Percentiles rank a stretch among this genome's conserved stretches.
These are phyloP conservation scores for Muricea muricata DNA, from an alignment of 92 coral and sea anemone species.

Conservation along the genomic window DNA sequence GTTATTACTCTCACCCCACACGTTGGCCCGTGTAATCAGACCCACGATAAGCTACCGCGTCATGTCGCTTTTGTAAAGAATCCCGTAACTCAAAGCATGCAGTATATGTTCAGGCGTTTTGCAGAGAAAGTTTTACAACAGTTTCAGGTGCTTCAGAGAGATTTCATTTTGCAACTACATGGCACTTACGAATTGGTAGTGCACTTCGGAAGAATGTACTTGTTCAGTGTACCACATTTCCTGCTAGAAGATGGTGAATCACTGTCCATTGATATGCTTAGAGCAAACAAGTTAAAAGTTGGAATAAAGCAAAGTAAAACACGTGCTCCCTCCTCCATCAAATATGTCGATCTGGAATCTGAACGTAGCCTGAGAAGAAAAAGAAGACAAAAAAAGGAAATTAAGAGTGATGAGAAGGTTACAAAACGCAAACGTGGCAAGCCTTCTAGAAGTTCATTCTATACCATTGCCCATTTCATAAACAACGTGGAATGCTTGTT, in stretches of 20 bases:
- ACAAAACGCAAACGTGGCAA: slow-evolving; percentile 65
- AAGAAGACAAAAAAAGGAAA: background rate
- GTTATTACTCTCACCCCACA: slow-evolving; percentile 82
- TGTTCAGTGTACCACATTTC: slow-evolving; percentile 79
- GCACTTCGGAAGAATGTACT: slow-evolving; percentile 84
- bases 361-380: background rate
- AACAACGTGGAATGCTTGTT: slow-evolving; percentile 67
- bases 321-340: background rate
- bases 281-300: background rate
- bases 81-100: slow-evolving; percentile 39
- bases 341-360: background rate
- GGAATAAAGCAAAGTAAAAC: background rate
- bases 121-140: slow-evolving; percentile 76
- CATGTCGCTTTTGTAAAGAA: slow-evolving; percentile 75
- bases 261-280: slow-evolving; percentile 73
- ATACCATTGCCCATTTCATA: slow-evolving; percentile 70
- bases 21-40: slow-evolving; percentile 74
- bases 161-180: slow-evolving; percentile 72
- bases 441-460: slow-evolving; percentile 82
- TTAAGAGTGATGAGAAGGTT: slow-evolving; percentile 15
- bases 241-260: slow-evolving; percentile 86
- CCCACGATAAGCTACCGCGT: slow-evolving; percentile 81
- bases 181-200: slow-evolving; percentile 81
- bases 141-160: slow-evolving; percentile 72
- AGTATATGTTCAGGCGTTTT: slow-evolving; percentile 70